These are phyloP conservation scores for Semnornis frantzii DNA, from an alignment of 2,113 vertebrate species.

Conservation along the genomic window DNA sequence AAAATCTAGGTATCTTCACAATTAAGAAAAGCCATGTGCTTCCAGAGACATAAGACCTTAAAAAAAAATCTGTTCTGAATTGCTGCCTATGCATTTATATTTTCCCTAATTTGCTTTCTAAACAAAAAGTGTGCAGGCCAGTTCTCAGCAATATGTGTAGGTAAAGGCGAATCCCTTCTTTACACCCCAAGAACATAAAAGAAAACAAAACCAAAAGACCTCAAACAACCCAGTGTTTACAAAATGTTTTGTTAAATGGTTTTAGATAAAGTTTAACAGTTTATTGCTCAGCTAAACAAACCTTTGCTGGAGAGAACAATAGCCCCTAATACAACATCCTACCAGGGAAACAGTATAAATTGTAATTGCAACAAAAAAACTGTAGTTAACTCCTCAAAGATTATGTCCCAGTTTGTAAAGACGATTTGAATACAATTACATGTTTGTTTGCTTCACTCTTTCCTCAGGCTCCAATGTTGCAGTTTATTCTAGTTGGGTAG, in stretches of 20 bases:
- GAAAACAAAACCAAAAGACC: background rate
- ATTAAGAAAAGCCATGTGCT: background rate
- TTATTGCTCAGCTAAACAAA: conserved; percentile 16
- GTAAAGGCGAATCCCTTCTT: background rate
- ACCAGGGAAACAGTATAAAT: background rate
- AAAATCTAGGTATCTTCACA: background rate
- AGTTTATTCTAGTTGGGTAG: background rate
- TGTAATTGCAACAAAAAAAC: background rate
- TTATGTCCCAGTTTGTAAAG: background rate
- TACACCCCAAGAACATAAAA: background rate
- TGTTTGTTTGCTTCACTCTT: background rate
- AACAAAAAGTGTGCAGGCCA: background rate
- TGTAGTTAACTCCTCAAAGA: background rate
- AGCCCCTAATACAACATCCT: background rate
- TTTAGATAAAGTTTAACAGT: background rate
- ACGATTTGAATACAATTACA: background rate
- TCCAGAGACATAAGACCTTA: background rate
- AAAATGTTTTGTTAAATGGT: background rate
- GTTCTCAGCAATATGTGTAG: background rate
- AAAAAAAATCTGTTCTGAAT: background rate
- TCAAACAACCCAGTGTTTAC: background rate
- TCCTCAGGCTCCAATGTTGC: background rate
- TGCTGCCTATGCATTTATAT: background rate
- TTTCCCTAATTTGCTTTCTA: background rate
- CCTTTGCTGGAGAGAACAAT: background rate